Evolutionary conservation across 2,113 vertebrate genomes (phyloP), one percentile per base, ranked within the genome.

Genomic region (Puma concolor): DNA sequence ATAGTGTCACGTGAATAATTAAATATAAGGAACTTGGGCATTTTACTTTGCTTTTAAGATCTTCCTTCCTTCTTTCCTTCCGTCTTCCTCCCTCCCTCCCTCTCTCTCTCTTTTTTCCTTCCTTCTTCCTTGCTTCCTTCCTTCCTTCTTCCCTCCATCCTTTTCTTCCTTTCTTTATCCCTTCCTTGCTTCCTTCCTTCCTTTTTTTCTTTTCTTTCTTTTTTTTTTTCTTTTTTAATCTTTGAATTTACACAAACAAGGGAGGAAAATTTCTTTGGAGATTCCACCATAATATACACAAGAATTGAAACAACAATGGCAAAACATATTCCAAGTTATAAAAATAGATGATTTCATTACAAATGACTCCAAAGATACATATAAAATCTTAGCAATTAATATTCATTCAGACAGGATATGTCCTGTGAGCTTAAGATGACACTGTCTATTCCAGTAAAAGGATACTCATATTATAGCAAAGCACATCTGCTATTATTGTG

Each of bases 11-110:
- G 79, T 92, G 54, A 95, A 88, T 86, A 16, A 93, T 84, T 23
- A 97, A 97, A 97, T 84, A 86, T 82, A 85, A 87, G 25, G n/a
- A 92, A 97, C 52, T 16, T 84, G 66, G 38, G 64, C 25, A 83
- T 71, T 82, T 95, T 76, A 80, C 12, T 41, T 25, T 94, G 31
- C 31, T 97, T 63, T 88, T 95, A 88, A 93, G 36, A 16, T 72
- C 72, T 64, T 17, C 0, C 12, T 81, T 57, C 5, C 31, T 71
- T 44, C 44, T 19, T 23, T 36, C 64, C 64, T 48, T 72, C 33
- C 0, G 7, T 44, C 36, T 41, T 27, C 23, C 12, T 74, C 13
- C 25, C 38, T 74, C 25, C 23, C 41, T 74, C 38, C 38, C 7
- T 74, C 36, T 12, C 2, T 74, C n/a, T 72, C 4, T 41, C 67